Evolutionary conservation across 2,113 vertebrate genomes (phyloP).

Genomic region (Patagioenas fasciata): DNA sequence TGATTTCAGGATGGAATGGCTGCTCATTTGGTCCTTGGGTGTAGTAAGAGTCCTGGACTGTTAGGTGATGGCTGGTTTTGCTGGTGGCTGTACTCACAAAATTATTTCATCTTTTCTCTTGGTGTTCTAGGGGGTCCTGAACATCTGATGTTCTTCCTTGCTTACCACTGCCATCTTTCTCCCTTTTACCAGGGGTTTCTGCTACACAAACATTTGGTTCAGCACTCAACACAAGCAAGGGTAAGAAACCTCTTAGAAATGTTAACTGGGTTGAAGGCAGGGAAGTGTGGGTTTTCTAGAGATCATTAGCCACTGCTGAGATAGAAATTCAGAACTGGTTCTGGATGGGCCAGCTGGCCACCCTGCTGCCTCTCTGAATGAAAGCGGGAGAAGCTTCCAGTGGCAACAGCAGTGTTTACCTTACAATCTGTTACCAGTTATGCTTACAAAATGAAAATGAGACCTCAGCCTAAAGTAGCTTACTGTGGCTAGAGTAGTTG

Average conservation of each 20-base stretch:
- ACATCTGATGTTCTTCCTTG: background rate
- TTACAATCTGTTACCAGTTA: background rate
- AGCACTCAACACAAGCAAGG: background rate
- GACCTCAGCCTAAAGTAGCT: background rate
- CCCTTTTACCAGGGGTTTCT: background rate
- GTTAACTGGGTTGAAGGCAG: background rate
- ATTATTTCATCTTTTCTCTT: background rate
- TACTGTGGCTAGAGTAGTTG: background rate
- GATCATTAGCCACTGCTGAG: background rate
- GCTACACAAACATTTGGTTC: background rate
- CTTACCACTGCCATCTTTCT: background rate
- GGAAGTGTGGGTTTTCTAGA: background rate
- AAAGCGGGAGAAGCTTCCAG: background rate
- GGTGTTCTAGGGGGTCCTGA: background rate
- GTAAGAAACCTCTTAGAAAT: background rate
- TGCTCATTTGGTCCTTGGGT: background rate
- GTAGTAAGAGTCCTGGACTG: background rate
- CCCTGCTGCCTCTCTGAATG: background rate
- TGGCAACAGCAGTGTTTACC: background rate
- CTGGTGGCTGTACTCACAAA: background rate
- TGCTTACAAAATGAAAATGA: background rate
- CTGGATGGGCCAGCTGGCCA: background rate
- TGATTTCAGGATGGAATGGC: background rate
- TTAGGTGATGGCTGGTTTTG: background rate
- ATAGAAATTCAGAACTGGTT: background rate